These are phyloP conservation scores for Sphenopsis melanotis DNA, from an alignment of 2,797 vertebrate genomes.

Conservation along the genomic window DNA sequence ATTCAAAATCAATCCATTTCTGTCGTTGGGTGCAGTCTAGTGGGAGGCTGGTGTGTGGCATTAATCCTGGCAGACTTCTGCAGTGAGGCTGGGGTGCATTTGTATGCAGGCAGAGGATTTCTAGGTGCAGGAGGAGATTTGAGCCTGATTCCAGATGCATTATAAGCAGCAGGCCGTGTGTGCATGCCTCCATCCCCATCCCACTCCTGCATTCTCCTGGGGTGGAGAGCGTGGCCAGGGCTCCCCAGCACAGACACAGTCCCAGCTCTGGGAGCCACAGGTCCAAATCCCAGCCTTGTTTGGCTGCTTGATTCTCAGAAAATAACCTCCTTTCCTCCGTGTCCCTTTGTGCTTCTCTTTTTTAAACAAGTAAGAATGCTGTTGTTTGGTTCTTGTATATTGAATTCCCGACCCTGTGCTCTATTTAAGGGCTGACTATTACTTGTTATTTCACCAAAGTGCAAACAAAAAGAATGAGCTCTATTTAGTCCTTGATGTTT, in stretches of 20 bases:
- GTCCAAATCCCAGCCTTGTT: background rate
- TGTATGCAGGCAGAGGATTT: conserved; percentile 11
- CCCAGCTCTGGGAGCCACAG: background rate
- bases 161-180: rapidly evolving
- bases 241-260: background rate
- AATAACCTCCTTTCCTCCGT: background rate
- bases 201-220: background rate
- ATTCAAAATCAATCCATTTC: background rate
- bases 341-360: background rate
- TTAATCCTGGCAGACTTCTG: background rate
- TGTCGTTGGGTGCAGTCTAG: background rate
- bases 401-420: background rate
- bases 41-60: background rate
- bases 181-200: background rate
- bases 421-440: background rate
- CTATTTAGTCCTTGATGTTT: background rate
- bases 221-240: rapidly evolving
- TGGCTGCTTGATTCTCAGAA: background rate
- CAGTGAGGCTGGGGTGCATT: background rate
- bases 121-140: background rate
- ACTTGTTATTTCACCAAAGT: background rate
- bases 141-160: background rate
- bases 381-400: background rate
- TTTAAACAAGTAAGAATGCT: background rate
- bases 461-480: conserved; percentile 2